These are phyloP conservation scores for Hydrocynus forskahlii DNA, from an alignment of 2,797 vertebrate genomes.

Conservation along the genomic window DNA sequence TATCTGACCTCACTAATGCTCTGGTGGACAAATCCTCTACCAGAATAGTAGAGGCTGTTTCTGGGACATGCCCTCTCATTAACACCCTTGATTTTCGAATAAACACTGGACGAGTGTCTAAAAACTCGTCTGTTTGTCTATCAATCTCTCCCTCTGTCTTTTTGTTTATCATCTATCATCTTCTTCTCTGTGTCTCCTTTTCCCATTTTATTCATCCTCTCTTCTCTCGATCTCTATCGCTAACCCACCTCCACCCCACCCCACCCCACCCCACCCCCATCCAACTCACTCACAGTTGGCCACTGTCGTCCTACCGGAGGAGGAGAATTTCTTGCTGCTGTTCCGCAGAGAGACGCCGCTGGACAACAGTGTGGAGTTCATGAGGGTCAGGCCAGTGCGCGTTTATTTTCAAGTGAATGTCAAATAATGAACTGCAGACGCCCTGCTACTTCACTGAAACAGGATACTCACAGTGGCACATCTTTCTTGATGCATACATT, in stretches of 20 bases:
- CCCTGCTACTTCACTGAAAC: background rate
- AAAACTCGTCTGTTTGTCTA: too few species aligned
- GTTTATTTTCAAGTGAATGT: background rate
- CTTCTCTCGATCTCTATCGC: background rate
- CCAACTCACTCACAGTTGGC: constrained; percentile 77
- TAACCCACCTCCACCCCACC: background rate
- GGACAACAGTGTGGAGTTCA: constrained; percentile 95
- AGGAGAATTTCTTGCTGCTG: constrained; percentile 91
- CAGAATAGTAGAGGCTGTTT: too few species aligned
- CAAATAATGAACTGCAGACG: background rate
- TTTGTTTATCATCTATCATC: background rate
- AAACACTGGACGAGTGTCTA: too few species aligned
- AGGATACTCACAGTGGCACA: background rate
- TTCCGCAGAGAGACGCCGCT: constrained; percentile 89
- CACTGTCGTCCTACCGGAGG: constrained; percentile 81
- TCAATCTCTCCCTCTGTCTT: too few species aligned
- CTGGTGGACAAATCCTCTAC: too few species aligned
- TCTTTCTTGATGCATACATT: background rate
- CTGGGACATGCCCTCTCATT: too few species aligned
- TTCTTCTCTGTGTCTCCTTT: background rate
- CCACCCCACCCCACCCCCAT: too few species aligned
- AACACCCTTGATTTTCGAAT: too few species aligned
- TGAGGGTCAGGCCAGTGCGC: constrained; percentile 80
- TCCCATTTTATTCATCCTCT: background rate
- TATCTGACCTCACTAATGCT: too few species aligned